Evolutionary conservation across 2,888 invertebrate species (phyloP).

Genomic region (Epistrophella euchroma): DNA sequence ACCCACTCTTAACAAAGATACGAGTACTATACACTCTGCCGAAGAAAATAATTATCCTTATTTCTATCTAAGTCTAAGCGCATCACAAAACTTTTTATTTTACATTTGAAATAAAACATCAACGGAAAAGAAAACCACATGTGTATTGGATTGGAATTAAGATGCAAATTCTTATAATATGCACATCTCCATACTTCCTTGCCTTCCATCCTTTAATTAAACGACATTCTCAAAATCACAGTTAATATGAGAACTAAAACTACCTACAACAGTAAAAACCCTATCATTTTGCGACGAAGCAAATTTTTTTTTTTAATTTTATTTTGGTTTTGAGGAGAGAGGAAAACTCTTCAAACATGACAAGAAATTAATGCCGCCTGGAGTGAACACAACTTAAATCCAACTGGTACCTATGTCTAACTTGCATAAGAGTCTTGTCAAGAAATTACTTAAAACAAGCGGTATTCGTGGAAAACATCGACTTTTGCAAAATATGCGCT

Average conservation of each 20-base stretch:
- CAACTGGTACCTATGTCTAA: neutral
- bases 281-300: constrained; percentile 9
- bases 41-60: constrained; percentile 22
- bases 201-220: constrained; percentile 14
- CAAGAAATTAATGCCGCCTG: neutral
- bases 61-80: neutral
- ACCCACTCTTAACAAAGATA: neutral
- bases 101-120: constrained; percentile 4
- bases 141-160: constrained; percentile 54
- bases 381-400: neutral
- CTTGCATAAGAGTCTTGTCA: neutral
- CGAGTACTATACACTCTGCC: neutral
- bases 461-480: neutral
- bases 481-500: neutral
- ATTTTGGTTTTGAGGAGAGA: neutral
- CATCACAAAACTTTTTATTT: neutral
- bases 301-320: neutral
- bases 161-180: constrained; percentile 36
- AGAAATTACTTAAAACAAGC: neutral
- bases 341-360: constrained; percentile 5
- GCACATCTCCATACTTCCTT: neutral
- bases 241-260: neutral
- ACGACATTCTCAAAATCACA: constrained; percentile 18
- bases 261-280: constrained; percentile 2
- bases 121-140: constrained; percentile 1